Evolutionary conservation across 2,888 invertebrate genomes (phyloP), one percentile per base, ranked within the genome.

Genomic region (Merodon equestris): DNA sequence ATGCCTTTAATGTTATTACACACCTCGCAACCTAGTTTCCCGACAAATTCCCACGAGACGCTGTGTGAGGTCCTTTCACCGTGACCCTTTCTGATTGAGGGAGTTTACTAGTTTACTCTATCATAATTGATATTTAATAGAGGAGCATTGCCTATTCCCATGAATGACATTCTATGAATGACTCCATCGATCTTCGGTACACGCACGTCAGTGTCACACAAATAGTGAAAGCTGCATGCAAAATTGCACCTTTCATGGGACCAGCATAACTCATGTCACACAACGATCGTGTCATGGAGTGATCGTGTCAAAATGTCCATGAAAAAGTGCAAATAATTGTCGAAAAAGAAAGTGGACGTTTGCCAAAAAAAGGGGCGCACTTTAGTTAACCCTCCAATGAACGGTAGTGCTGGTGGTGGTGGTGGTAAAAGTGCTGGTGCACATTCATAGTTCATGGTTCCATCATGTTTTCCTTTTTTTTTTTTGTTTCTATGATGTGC

Each of bases 271-370:
- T 27, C 27, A 7, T 27, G 27, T 64, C 48, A 17, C n/a, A 13
- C 27, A 53, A 15, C 47, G 58, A 58, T 38, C 45, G 40, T 47
- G 17, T 14, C 44, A 27, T 10, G 9, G 15, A 13, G 17, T 44
- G 14, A 13, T 19, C 14, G n/a, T 12, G 10, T 14, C 27, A 17
- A 13, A 38, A 45, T 48, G 13, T 38, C 10, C 14, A 27, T 27
- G 17, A 14, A 53, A 54, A 58, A 53, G 36, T 53, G 45, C 61
- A 19, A 56, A 42, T 36, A 15, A 51, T 44, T 64, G 44, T 27
- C 10, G 15, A 34, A 61, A 63, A 63, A 63, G 71, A 72, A 72
- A 64, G 71, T 64, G 57, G 71, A 72, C 51, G 56, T 51, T 57
- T 64, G 63, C 12, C 56, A 38, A 27, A 13, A 19, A 17, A 38